Conservation (phyloP, 1,140 invertebrate genomes). For the Pygmarrhopalites habei region DNA sequence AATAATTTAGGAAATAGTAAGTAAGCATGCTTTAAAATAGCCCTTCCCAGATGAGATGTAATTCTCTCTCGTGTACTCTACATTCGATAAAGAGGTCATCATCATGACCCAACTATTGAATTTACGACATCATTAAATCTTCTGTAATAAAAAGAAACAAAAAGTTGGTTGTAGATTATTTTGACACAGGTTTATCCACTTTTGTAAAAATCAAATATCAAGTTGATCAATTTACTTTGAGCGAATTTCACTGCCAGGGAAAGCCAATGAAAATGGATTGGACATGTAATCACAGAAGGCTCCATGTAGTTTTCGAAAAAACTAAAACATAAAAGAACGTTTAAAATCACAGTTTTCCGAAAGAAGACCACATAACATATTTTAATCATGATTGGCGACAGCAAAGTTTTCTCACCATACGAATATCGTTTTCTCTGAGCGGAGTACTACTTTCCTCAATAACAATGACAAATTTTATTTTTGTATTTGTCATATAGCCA, state of each 20-base stretch:
- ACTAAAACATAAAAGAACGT: no score
- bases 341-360: no score
- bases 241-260: conserved; percentile 71
- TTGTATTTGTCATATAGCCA: conserved; percentile 96
- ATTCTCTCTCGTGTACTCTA: no score
- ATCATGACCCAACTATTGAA: neutral
- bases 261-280: conserved; percentile 93
- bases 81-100: no score
- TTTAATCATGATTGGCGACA: no score
- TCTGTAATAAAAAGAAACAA: neutral
- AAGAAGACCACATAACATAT: neutral
- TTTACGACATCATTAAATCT: conserved; percentile 9
- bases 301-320: conserved; percentile 80
- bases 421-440: conserved; percentile 86
- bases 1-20: no score
- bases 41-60: no score
- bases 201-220: neutral
- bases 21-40: no score
- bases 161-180: no score
- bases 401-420: conserved; percentile 59
- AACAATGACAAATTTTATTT: conserved; percentile 89
- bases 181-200: neutral
- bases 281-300: conserved; percentile 87
- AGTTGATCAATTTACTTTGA: conserved; percentile 59
- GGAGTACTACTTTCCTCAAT: conserved; percentile 83